Evolutionary conservation across 2,113 vertebrate genomes (phyloP), one percentile per base, ranked within the genome.

Genomic region (Bubo scandiacus): DNA sequence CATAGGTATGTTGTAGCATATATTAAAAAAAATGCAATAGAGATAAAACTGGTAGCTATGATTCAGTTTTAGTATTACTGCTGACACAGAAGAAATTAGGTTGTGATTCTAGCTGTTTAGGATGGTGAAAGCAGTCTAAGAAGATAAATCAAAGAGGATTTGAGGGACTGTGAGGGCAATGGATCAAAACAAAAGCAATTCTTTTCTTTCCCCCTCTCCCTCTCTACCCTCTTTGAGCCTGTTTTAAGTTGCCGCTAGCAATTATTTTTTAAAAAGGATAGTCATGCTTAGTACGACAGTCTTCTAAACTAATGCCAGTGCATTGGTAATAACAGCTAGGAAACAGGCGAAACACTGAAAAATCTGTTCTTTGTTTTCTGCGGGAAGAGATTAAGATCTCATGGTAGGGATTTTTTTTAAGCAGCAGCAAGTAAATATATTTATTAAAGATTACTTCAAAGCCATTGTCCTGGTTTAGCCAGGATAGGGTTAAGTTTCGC

Each of bases 231-330:
- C 68, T 95, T 89, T 74, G 77, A 92, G 88, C 42, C 38, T 90
- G 73, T 40, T 92, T 63, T 89, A 90, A 75, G 57, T 68, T 0
- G 75, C 94, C 65, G 25, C 68, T 40, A 75, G 95, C 94, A 91
- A 91, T 91, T 91, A 74, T 54, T 81, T 84, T 88, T 67, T 52
- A 27, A 84, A 97, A 94, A 75, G 95, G 65, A 79, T 71, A 94
- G 86, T 89, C 73, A 79, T 79, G 86, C 43, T 92, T 75, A 58
- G 88, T 29, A 75, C 47, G 86, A 92, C 34, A 22, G 43, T 79
- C 12, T 81, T 96, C 91, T 96, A 91, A 96, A 92, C 81, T 91
- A 65, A 81, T 91, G 96, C 81, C 95, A 97, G 45, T 83, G 36
- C 43, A 30, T 54, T 96, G 80, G 77, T 89, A 94, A 93, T 38